phyloP scores from a whole-genome alignment of 2,113 vertebrate species.

The Seriola dumerili region DNA sequence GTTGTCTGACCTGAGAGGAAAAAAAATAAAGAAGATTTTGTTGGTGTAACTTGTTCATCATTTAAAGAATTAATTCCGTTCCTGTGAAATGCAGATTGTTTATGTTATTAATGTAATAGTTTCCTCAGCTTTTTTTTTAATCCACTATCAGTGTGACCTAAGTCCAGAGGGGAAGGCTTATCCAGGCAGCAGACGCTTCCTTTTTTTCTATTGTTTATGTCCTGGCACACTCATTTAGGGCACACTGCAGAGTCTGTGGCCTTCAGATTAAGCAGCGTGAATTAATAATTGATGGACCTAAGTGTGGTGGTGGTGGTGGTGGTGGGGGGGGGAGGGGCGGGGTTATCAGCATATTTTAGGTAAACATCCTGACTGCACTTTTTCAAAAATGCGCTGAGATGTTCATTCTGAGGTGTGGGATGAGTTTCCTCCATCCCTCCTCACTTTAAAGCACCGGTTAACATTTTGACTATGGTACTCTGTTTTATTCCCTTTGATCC shows the following conservation, averaged over 20 bases:
- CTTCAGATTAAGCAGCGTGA: slow-evolving; percentile 54
- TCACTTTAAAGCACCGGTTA: background rate
- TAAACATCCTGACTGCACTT: slow-evolving; percentile 48
- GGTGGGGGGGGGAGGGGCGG: background rate
- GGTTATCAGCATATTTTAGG: slow-evolving; percentile 68
- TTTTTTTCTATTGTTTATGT: slow-evolving; percentile 22
- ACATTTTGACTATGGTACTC: background rate
- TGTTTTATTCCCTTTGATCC: slow-evolving; percentile 3
- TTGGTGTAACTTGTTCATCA: too few species aligned
- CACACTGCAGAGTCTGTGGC: slow-evolving; percentile 34
- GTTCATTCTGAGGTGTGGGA: slow-evolving; percentile 3
- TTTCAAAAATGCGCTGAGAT: slow-evolving; percentile 41
- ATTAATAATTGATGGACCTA: slow-evolving; percentile 60
- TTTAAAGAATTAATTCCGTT: too few species aligned
- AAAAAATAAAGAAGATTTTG: too few species aligned
- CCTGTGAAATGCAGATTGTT: too few species aligned
- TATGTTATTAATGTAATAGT: background rate
- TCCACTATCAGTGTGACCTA: background rate
- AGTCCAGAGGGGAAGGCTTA: background rate
- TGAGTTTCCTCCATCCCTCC: slow-evolving; percentile 12
- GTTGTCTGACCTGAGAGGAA: too few species aligned
- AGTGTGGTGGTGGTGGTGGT: background rate
- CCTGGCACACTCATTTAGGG: slow-evolving; percentile 10
- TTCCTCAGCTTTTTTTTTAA: background rate
- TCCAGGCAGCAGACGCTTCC: slow-evolving; percentile 17